Conservation (phyloP, 1,140 invertebrate species). For the Teleopsis dalmanni region DNA sequence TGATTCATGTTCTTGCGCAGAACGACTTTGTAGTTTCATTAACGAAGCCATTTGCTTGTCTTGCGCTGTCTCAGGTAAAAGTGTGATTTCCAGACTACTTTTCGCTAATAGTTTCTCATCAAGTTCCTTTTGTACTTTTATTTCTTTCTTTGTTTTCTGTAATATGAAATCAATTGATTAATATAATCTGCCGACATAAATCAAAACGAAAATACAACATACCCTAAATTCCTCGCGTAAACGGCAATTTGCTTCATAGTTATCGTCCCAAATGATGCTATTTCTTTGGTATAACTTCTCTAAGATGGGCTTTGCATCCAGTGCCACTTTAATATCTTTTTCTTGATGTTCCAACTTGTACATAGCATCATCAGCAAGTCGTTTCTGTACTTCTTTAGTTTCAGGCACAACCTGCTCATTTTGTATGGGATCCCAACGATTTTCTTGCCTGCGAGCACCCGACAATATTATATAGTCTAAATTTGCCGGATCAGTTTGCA, state of each 20-base stretch:
- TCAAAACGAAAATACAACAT: constrained; percentile 17
- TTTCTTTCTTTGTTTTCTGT: constrained; percentile 67
- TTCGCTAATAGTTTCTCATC: constrained; percentile 70
- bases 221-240: constrained; percentile 78
- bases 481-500: constrained; percentile 97
- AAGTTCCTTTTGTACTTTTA: constrained; percentile 57
- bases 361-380: constrained; percentile 91
- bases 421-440: constrained; percentile 93
- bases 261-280: constrained; percentile 76
- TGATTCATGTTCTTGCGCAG: constrained; percentile 44
- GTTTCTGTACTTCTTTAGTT: constrained; percentile 79
- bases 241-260: constrained; percentile 79
- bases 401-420: constrained; percentile 92
- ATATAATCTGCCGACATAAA: background rate
- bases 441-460: constrained; percentile 92
- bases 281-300: constrained; percentile 69
- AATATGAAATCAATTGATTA: constrained; percentile 36
- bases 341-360: constrained; percentile 88
- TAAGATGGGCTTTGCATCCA: constrained; percentile 61
- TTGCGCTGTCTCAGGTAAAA: constrained; percentile 71
- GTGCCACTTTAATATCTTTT: constrained; percentile 67
- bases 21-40: constrained; percentile 56
- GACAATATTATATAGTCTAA: constrained; percentile 93
- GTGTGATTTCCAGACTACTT: constrained; percentile 66
- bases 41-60: constrained; percentile 72